Percentiles rank a stretch among this genome's conserved stretches.
phyloP scores from a whole-genome alignment of 2,888 invertebrate species.

The Euzetes globulus region DNA sequence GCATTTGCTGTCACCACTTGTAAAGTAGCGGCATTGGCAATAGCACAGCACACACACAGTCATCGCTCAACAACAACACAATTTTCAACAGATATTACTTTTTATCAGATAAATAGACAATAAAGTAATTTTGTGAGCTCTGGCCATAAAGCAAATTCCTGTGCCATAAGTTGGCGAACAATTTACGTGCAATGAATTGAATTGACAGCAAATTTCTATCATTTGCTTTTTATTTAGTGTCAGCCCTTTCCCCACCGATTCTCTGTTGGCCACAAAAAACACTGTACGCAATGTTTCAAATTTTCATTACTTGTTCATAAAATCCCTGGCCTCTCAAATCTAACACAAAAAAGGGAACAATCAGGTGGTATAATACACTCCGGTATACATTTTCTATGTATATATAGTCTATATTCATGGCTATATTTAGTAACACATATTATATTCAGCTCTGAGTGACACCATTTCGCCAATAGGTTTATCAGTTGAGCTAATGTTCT shows the following conservation, averaged over 20 bases:
- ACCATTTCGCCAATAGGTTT: conserved; percentile 26
- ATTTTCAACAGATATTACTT: neutral
- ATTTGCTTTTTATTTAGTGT: conserved; percentile 6
- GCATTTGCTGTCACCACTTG: neutral
- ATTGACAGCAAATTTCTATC: conserved; percentile 11
- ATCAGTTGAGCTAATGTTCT: conserved; percentile 9
- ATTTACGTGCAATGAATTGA: conserved; percentile 27
- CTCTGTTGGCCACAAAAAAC: neutral
- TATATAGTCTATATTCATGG: too few relatives aligned
- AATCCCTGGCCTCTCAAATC: too few relatives aligned
- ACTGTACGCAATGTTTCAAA: neutral
- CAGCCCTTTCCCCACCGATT: neutral
- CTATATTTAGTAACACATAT: conserved; percentile 19
- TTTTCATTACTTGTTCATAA: neutral
- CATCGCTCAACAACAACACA: conserved; percentile 20
- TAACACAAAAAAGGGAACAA: too few relatives aligned
- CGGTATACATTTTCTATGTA: too few relatives aligned
- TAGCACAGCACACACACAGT: conserved; percentile 1
- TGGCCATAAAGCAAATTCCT: conserved; percentile 22
- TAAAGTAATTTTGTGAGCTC: conserved; percentile 21
- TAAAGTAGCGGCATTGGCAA: neutral
- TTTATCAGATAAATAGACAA: conserved; percentile 25
- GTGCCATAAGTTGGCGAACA: neutral
- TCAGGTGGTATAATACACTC: too few relatives aligned
- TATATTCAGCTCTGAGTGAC: conserved; percentile 9